These are phyloP conservation scores for Chaitophorus viminalis DNA, from an alignment of 2,888 invertebrate species.

Conservation along the genomic window DNA sequence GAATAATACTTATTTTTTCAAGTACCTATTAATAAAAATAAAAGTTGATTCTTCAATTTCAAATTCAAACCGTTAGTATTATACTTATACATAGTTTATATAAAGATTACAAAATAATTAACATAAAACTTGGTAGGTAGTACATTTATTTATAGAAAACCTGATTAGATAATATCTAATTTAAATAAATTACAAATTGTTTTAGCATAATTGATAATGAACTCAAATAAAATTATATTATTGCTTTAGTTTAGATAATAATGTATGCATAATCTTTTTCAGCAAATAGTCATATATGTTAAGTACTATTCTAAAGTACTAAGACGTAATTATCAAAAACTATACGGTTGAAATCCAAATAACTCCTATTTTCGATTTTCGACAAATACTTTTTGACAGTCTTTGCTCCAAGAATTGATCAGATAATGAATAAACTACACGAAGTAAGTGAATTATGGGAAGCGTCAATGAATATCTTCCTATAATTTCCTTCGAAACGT, in stretches of 20 bases:
- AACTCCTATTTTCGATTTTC: conserved; percentile 13
- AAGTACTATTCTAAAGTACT: neutral
- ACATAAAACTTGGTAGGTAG: too few relatives aligned
- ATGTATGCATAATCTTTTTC: neutral
- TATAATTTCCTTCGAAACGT: conserved; percentile 16
- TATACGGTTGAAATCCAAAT: conserved; percentile 19
- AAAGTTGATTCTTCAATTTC: too few relatives aligned
- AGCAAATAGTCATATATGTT: neutral
- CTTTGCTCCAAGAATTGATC: neutral
- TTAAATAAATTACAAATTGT: neutral
- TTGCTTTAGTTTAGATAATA: neutral
- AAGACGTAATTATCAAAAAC: conserved; percentile 1
- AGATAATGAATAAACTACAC: conserved; percentile 48
- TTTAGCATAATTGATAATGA: neutral
- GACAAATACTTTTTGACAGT: conserved; percentile 1
- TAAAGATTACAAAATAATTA: too few relatives aligned
- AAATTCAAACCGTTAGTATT: too few relatives aligned
- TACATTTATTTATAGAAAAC: too few relatives aligned
- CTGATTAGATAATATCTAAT: too few relatives aligned
- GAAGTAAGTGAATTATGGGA: conserved; percentile 31
- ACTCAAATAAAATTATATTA: neutral
- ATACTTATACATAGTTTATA: too few relatives aligned
- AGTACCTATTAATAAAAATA: too few relatives aligned
- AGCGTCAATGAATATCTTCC: neutral
- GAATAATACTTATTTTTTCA: too few relatives aligned